Percentiles rank a stretch among this genome's conserved stretches.
These are phyloP conservation scores for Camptogramma bilineatum DNA, from an alignment of 2,888 invertebrate genomes.

Conservation along the genomic window DNA sequence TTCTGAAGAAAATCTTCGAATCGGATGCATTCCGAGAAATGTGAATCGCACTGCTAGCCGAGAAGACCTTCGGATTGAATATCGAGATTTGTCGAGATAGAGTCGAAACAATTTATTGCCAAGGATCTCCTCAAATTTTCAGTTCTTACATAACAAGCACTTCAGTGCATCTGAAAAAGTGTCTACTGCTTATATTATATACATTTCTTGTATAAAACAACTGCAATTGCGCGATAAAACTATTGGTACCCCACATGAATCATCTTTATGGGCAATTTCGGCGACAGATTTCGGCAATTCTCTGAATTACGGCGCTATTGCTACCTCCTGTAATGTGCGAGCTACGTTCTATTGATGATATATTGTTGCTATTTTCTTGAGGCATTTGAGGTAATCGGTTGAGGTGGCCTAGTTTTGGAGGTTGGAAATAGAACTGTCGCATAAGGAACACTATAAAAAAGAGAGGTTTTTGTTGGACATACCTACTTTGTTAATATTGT, in stretches of 20 bases:
- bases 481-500: too few species aligned
- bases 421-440: neutral
- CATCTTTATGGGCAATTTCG: conserved; percentile 80
- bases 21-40: too few species aligned
- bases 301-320: conserved; percentile 62
- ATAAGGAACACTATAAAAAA: neutral
- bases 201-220: conserved; percentile 10
- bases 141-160: neutral
- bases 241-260: conserved; percentile 71
- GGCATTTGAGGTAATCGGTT: conserved; percentile 26
- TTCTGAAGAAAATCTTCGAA: too few species aligned
- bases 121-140: too few species aligned
- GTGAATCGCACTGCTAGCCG: too few species aligned
- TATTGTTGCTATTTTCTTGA: conserved; percentile 27
- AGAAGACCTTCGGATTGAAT: too few species aligned
- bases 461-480: too few species aligned
- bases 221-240: conserved; percentile 65
- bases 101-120: too few species aligned
- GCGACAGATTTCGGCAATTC: conserved; percentile 75
- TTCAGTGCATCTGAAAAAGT: neutral
- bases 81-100: too few species aligned
- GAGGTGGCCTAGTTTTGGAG: conserved; percentile 16
- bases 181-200: neutral
- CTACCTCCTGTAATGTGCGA: conserved; percentile 15
- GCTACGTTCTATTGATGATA: conserved; percentile 21